These are phyloP conservation scores for Amitus sp. DNA, from an alignment of 2,888 invertebrate genomes.

Conservation along the genomic window DNA sequence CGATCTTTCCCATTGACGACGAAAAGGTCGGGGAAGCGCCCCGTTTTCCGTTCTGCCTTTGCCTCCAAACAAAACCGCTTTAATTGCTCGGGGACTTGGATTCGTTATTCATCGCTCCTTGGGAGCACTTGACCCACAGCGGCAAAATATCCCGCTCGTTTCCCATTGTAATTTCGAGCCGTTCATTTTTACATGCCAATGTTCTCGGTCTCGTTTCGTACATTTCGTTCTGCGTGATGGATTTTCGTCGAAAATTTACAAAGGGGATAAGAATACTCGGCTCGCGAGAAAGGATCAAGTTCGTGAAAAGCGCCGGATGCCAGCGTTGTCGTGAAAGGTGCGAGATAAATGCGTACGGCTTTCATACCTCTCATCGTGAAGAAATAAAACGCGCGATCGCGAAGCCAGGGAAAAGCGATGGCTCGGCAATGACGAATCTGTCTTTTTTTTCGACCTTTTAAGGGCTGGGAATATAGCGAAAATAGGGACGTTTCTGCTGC, in stretches of 20 bases:
- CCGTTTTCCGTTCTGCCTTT: too few relatives aligned
- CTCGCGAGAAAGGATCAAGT: too few relatives aligned
- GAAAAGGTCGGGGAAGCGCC: constrained; percentile 18
- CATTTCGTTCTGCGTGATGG: too few relatives aligned
- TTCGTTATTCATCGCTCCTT: constrained; percentile 53
- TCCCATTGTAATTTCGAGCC: constrained; percentile 41
- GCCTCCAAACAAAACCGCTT: constrained; percentile 44
- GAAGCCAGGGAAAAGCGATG: too few relatives aligned
- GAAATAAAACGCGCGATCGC: constrained; percentile 26
- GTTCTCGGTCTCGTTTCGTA: too few relatives aligned
- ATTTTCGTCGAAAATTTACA: constrained; percentile 19
- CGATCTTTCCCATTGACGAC: constrained; percentile 13
- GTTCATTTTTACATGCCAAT: constrained; percentile 19
- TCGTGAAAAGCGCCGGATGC: constrained; percentile 45
- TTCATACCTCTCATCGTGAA: constrained; percentile 30
- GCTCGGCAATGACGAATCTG: too few relatives aligned
- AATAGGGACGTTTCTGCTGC: too few relatives aligned
- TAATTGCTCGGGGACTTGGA: constrained; percentile 60
- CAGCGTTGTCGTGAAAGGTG: constrained; percentile 45
- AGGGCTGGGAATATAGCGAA: background rate
- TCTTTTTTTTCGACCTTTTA: background rate
- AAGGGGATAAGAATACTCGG: constrained; percentile 37
- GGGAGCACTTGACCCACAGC: constrained; percentile 44
- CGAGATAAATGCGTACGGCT: constrained; percentile 29
- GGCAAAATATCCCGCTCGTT: constrained; percentile 23